phyloP scores from a whole-genome alignment of 2,797 vertebrate genomes.

The Gambusia yucatana region DNA sequence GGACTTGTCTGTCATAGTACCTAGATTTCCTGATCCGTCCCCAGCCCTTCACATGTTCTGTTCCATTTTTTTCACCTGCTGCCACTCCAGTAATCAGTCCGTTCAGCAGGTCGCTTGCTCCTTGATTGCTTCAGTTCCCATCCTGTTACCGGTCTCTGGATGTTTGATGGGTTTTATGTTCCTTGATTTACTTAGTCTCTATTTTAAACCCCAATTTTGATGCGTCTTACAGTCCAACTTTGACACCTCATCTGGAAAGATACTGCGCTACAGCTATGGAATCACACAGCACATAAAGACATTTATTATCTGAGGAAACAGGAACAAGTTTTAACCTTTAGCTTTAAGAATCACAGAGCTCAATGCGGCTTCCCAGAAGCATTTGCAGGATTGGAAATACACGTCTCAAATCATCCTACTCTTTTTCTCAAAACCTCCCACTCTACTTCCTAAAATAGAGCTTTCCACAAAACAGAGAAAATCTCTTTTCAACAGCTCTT shows the following conservation, averaged over 20 bases:
- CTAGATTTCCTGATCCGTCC: background rate
- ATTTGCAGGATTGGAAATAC: background rate
- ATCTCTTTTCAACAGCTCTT: slow-evolving; percentile 20
- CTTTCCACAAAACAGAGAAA: slow-evolving; percentile 26
- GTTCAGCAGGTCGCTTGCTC: background rate
- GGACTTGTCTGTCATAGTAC: background rate
- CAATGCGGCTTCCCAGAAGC: background rate
- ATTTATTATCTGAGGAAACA: background rate
- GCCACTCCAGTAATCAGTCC: slow-evolving; percentile 8
- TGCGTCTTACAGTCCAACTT: background rate
- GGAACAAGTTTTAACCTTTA: background rate
- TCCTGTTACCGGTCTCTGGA: background rate
- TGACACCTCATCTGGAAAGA: background rate
- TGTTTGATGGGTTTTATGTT: background rate
- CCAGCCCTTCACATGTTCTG: background rate
- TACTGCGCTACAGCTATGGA: background rate
- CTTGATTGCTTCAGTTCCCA: background rate
- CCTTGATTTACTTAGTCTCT: background rate
- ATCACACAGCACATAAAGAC: background rate
- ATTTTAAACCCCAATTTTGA: background rate
- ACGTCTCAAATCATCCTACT: background rate
- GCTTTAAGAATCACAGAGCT: background rate
- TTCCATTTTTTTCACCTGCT: background rate
- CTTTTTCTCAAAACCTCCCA: slow-evolving; percentile 10
- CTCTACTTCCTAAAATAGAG: slow-evolving; percentile 16